A percentile compares a stretch with the other conserved stretches of the same genome.
Conservation (phyloP, 2,113 vertebrate species). For the Addax nasomaculatus region DNA sequence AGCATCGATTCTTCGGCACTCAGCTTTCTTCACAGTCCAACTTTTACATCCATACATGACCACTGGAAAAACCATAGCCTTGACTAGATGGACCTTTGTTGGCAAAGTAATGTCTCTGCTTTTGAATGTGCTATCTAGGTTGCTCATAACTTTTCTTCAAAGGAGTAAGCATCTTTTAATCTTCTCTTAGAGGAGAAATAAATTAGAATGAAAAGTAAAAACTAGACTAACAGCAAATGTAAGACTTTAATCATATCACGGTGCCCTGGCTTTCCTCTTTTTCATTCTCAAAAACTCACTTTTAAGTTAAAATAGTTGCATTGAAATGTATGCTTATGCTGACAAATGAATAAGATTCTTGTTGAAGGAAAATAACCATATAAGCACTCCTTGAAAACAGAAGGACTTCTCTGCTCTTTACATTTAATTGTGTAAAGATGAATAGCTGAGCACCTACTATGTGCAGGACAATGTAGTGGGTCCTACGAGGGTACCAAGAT, state of each 20-base stretch:
- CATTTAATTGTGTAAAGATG: background rate
- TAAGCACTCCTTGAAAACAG: background rate
- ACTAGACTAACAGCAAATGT: background rate
- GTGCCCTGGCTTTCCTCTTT: background rate
- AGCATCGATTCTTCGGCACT: fast-evolving
- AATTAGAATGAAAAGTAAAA: background rate
- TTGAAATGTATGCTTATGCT: background rate
- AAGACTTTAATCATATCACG: background rate
- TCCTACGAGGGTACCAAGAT: background rate
- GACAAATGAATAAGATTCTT: background rate
- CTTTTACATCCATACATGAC: too few relatives aligned
- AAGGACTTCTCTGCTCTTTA: background rate
- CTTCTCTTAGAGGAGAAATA: background rate
- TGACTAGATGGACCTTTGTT: too few relatives aligned
- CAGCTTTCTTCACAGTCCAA: too few relatives aligned
- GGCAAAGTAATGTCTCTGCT: too few relatives aligned
- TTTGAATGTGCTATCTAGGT: too few relatives aligned
- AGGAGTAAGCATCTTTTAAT: too few relatives aligned
- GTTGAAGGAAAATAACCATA: background rate
- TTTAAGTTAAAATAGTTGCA: background rate
- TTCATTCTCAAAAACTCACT: background rate
- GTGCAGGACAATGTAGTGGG: background rate
- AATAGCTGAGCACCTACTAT: background rate
- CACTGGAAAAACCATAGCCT: too few relatives aligned
- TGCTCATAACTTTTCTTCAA: too few relatives aligned